phyloP scores from a whole-genome alignment of 2,888 invertebrate genomes.

The Machimus rusticus region DNA sequence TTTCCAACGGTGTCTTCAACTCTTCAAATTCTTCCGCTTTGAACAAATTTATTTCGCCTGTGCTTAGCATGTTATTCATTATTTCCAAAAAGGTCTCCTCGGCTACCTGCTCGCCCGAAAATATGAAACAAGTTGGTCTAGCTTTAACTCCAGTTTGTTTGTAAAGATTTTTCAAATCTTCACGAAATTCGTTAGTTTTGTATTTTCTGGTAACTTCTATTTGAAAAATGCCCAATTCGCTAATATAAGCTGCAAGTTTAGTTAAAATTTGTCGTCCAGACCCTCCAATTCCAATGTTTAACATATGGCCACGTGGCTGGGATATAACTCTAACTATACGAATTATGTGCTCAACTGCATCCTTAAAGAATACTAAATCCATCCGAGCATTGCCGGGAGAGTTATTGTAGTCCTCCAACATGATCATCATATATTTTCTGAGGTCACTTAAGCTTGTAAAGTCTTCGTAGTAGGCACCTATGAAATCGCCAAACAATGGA shows the following conservation, averaged over 20 bases:
- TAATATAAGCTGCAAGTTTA: conserved; percentile 79
- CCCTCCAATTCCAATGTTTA: conserved; percentile 86
- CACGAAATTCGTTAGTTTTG: conserved; percentile 77
- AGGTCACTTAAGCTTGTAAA: conserved; percentile 70
- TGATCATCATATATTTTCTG: conserved; percentile 65
- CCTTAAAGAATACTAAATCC: conserved; percentile 84
- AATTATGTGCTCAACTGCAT: conserved; percentile 86
- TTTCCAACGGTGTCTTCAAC: conserved; percentile 55
- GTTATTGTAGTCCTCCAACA: conserved; percentile 69
- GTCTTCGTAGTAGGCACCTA: conserved; percentile 84
- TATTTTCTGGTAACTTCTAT: conserved; percentile 83
- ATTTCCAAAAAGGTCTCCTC: conserved; percentile 88
- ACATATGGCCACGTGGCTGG: conserved; percentile 82
- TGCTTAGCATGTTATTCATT: conserved; percentile 86
- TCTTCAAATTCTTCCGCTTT: conserved; percentile 90
- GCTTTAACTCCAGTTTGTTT: conserved; percentile 76
- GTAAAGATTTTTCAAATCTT: conserved; percentile 82
- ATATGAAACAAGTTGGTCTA: conserved; percentile 80
- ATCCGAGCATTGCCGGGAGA: conserved; percentile 79
- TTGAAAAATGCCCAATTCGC: conserved; percentile 79
- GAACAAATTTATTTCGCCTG: conserved; percentile 89
- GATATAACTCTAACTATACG: conserved; percentile 84
- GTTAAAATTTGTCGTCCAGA: conserved; percentile 85
- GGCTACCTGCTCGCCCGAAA: conserved; percentile 85
- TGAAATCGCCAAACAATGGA: conserved; percentile 81